Conservation (phyloP, 30 jellyfish, hydroid and myxozoan genomes). For the Aurelia sp. region DNA sequence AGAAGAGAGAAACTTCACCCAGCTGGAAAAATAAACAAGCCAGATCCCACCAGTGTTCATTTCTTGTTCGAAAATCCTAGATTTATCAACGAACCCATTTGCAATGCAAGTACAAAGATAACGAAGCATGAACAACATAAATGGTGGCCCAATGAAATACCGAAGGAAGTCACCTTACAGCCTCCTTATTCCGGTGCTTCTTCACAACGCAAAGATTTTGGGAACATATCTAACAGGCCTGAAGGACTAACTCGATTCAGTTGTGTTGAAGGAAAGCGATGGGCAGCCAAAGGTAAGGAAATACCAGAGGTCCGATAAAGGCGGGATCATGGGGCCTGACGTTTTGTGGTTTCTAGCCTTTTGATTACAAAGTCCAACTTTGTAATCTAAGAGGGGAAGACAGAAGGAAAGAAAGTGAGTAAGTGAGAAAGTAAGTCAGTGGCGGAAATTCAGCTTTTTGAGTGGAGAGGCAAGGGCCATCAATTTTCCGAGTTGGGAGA, state of each 20-base stretch:
- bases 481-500: too few relatives aligned
- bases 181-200: slow-evolving; percentile 54
- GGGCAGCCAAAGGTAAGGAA: slow-evolving; percentile 15
- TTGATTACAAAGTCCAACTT: too few relatives aligned
- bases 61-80: slow-evolving; percentile 86
- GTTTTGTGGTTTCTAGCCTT: too few relatives aligned
- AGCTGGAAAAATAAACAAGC: slow-evolving; percentile 71
- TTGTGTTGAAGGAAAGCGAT: slow-evolving; percentile 38
- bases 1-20: background rate
- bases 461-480: too few relatives aligned
- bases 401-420: too few relatives aligned
- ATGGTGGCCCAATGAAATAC: slow-evolving; percentile 86
- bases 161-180: slow-evolving; percentile 34
- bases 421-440: too few relatives aligned
- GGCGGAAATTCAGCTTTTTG: too few relatives aligned
- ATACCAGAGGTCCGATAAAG: too few relatives aligned
- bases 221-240: slow-evolving; percentile 22
- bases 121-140: slow-evolving; percentile 36
- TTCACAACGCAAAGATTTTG: slow-evolving; percentile 61
- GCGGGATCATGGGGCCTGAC: too few relatives aligned
- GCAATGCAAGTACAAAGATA: slow-evolving; percentile 69
- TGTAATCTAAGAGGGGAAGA: too few relatives aligned
- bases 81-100: slow-evolving; percentile 80
- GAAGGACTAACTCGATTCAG: slow-evolving; percentile 63
- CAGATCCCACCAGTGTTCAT: slow-evolving; percentile 54